These are phyloP conservation scores for Electrona antarctica DNA, from an alignment of 2,113 vertebrate species.

Conservation along the genomic window DNA sequence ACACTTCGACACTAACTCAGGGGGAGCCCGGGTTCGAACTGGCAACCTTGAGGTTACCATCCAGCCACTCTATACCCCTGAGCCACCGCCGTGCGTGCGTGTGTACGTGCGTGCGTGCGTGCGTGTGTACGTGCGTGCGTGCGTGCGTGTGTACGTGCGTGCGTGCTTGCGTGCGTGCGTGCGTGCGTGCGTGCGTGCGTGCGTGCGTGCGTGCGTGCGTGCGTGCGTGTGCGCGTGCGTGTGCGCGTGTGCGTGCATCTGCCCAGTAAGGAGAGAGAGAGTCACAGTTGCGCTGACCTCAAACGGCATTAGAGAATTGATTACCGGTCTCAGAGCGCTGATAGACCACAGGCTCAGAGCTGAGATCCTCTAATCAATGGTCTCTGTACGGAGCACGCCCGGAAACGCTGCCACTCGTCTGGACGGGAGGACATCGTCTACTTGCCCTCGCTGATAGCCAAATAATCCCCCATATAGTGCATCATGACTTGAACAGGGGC, in stretches of 20 bases:
- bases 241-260: background rate
- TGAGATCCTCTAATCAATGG: conserved; percentile 73
- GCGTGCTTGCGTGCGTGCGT: background rate
- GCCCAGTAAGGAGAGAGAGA: conserved; percentile 39
- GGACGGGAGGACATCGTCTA: conserved; percentile 48
- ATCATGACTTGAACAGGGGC: conserved; percentile 41
- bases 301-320: conserved; percentile 80
- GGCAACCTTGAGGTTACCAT: no score
- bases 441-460: conserved; percentile 48
- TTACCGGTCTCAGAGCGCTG: conserved; percentile 77
- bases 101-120: no score
- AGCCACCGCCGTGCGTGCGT: no score
- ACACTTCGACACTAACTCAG: no score
- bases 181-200: conserved; percentile 9
- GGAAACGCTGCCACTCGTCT: conserved; percentile 67
- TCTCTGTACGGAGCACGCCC: conserved; percentile 52
- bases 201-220: background rate
- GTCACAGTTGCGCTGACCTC: conserved; percentile 60
- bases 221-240: background rate
- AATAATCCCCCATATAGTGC: conserved; percentile 44
- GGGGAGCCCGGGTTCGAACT: no score
- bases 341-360: conserved; percentile 70
- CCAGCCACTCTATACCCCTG: no score
- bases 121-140: background rate
- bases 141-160: background rate